These are phyloP conservation scores for Auanema freiburgensis DNA, from an alignment of 2,888 invertebrate species.

Conservation along the genomic window DNA sequence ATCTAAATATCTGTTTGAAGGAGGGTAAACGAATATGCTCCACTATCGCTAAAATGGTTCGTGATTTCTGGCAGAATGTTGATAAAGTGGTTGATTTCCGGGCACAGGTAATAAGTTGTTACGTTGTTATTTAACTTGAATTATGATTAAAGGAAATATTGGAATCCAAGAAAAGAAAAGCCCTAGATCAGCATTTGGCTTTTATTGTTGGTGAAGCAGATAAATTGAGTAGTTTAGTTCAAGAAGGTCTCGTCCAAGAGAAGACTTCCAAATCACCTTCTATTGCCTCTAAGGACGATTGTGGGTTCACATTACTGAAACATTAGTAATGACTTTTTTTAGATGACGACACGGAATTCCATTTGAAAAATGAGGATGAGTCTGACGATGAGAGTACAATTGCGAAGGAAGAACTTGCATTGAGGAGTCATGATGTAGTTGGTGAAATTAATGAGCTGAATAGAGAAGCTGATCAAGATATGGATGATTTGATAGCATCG, in stretches of 20 bases:
- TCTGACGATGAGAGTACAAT: slow-evolving; percentile 51
- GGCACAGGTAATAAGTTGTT: slow-evolving; percentile 31
- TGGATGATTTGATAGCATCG: slow-evolving; percentile 79
- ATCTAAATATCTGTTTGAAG: too few relatives aligned
- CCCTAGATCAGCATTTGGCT: slow-evolving; percentile 91
- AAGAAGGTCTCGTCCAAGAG: slow-evolving; percentile 47
- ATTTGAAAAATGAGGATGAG: slow-evolving; percentile 19
- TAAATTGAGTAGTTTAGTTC: slow-evolving; percentile 73
- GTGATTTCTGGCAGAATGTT: slow-evolving; percentile 92
- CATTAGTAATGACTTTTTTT: slow-evolving; percentile 3
- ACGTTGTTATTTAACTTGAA: neutral
- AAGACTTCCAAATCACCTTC: slow-evolving; percentile 38
- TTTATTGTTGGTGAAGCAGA: slow-evolving; percentile 98
- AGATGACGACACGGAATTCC: neutral
- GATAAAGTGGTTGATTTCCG: slow-evolving; percentile 76
- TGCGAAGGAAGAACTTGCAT: slow-evolving; percentile 38
- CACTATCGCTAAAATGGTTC: slow-evolving; percentile 87
- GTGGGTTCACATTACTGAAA: slow-evolving; percentile 6
- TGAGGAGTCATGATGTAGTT: slow-evolving; percentile 70
- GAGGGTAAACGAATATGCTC: slow-evolving; percentile 74
- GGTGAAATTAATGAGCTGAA: slow-evolving; percentile 83
- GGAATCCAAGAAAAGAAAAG: slow-evolving; percentile 90
- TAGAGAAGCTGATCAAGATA: slow-evolving; percentile 83
- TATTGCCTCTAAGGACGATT: slow-evolving; percentile 23
- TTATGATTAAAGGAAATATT: slow-evolving; percentile 73